Evolutionary conservation across 2,113 vertebrate species (phyloP), one percentile per base, ranked within the genome.

Genomic region (Electrona antarctica): DNA sequence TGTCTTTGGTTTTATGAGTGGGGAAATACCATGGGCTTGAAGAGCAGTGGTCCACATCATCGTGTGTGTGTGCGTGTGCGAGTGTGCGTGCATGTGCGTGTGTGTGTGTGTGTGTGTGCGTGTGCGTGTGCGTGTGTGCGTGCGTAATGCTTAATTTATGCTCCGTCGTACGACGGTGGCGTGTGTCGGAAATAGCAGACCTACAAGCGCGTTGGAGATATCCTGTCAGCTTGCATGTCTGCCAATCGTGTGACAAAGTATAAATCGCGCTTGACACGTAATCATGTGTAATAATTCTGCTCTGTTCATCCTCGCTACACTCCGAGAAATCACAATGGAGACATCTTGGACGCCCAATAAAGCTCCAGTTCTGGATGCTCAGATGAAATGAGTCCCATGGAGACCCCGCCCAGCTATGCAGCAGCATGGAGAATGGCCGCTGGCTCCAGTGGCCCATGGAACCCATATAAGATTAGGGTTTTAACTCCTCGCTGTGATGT

Each of bases 231-330:
- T 41, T 41, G 33, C 33, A 41, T 41, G 33, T 41, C 33, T 41
- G 33, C 1, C 5, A 41, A 41, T 6, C 33, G 5, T 41, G 33
- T 41, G 3, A 41, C 3, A 41, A 41, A 41, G 33, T 41, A 41
- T 41, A 41, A 41, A 41, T 41, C 33, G 78, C 61, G 55, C 54
- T 54, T 4, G 10, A 80, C 75, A 87, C 82, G 79, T 71, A 84
- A 85, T 84, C 71, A 54, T 70, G 55, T 49, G 68, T 56, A 71
- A 80, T 88, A 81, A 85, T 78, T 87, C 67, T 66, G 59, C 61
- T 73, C 64, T 7, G 33, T 67, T 77, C 69, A 21, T 76, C 60
- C n/a, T 0, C 9, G 69, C 8, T 15, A 45, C 68, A 61, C 74
- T 79, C 33, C 13, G 7, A 61, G 56, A 74, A 41, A 33, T 80